These are phyloP conservation scores for Barbus barbus DNA, from an alignment of 2,113 vertebrate species.

Conservation along the genomic window DNA sequence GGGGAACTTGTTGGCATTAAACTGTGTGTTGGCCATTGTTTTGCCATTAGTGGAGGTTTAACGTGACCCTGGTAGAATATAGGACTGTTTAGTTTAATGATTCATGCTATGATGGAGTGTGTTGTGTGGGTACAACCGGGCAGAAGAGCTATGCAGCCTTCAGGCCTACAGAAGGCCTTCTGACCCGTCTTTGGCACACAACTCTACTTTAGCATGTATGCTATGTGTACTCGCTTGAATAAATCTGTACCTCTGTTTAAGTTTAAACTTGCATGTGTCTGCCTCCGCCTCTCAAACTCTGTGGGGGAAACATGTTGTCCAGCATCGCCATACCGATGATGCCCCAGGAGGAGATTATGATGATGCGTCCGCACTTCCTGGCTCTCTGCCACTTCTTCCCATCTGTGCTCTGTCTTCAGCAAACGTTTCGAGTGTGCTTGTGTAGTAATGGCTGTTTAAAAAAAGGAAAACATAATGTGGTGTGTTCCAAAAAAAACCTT, in stretches of 20 bases:
- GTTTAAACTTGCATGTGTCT: background rate
- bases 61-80: slow-evolving; percentile 2
- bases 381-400: slow-evolving; percentile 68
- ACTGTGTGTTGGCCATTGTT: background rate
- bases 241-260: slow-evolving; percentile 2
- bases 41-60: background rate
- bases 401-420: slow-evolving; percentile 75
- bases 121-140: background rate
- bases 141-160: background rate
- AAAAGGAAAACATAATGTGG: slow-evolving; percentile 17
- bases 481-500: background rate
- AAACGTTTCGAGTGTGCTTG: slow-evolving; percentile 37
- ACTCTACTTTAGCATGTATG: background rate
- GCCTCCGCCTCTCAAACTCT: slow-evolving; percentile 49
- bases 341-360: slow-evolving; percentile 75
- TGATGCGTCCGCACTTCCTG: slow-evolving; percentile 73
- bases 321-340: slow-evolving; percentile 68
- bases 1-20: background rate
- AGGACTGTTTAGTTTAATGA: background rate
- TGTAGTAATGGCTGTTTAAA: slow-evolving; percentile 43
- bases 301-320: slow-evolving; percentile 75
- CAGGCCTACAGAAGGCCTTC: background rate
- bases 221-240: slow-evolving; percentile 32
- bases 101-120: background rate
- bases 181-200: slow-evolving; percentile 8